Evolutionary conservation across 2,797 vertebrate genomes (phyloP), one percentile per base, ranked within the genome.

Genomic region (Manis crassicaudata): DNA sequence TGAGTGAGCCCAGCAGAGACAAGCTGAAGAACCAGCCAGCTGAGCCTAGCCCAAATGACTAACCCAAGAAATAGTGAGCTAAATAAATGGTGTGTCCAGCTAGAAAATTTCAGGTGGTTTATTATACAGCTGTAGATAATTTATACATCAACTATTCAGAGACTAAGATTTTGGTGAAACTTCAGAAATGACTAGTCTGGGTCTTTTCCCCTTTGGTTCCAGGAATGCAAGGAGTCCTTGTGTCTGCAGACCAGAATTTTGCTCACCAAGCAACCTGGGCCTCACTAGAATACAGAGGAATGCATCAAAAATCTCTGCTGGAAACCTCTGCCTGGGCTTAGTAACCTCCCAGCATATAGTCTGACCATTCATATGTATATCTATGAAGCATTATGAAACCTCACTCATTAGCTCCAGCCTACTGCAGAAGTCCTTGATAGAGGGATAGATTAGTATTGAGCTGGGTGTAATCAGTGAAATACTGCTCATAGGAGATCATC

Each of bases 401-500:
- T 90, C 86, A 21, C 7, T 85, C 68, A 94, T 80, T 35, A 87
- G 35, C 35, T 96, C 35, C 79, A 89, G 83, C 68, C 56, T 93
- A 21, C 3, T 76, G 63, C 70, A 96, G 88, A 96, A 97, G 94
- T 92, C 92, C 88, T 95, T 82, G 94, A 96, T 40, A 92, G 88
- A 95, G 90, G 96, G 97, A 97, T 92, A 96, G 97, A 97, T 97
- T n/a, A 21, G 76, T 6, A 8, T 65, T 75, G 90, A 10, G 7
- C 92, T 93, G 58, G 46, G 27, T 62, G 27, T 91, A 90, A 96
- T 98, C 95, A 77, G 94, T 98, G 84, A 6, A 27, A 63, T 75
- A 88, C 63, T 12, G 58, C 95, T 97, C 88, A 96, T 94, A 95
- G 90, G 95, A 97, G 96, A 96, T 94, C 91, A 94, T 95, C 76